Base-by-base conservation (phyloP, 2,113 vertebrate genomes). In the Euleptes europaea region DNA sequence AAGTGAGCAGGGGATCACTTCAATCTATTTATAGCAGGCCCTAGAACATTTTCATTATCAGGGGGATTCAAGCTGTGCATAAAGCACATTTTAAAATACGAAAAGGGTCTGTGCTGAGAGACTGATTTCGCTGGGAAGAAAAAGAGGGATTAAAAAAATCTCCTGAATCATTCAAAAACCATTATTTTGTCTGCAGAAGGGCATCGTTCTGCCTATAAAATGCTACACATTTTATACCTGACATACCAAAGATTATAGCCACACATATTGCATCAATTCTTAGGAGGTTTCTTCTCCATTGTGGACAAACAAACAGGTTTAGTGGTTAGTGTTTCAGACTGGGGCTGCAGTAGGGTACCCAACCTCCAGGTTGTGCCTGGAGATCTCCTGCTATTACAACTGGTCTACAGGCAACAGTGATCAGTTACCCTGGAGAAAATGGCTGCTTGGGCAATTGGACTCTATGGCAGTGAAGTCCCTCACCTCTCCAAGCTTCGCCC, bases 21-120 rank as follows among this genome's bases (percentile, higher is more conserved):
- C 85, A 82, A 89, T 90, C 88, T 90, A 71, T 91, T 92, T 91
- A 82, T 92, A 81, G 47, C n/a, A 88, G 78, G 40, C 12, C 23
- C 47, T 85, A 4, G 3, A 78, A 82, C 73, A 88, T 76, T 94
- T 88, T 74, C 57, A 81, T 91, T 91, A 83, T 86, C 81, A 66
- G 21, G 5, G 47, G 70, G 86, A 89, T 92, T 92, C 82, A 81
- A 63, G 21, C 78, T 72, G 88, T 54, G 38, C 44, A 88, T 90
- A 69, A 79, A 86, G 92, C 89, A 54, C 82, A 79, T 93, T 89
- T 82, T 80, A 71, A 33, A 65, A 71, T 83, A 11, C 75, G 49
- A 63, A 9, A 73, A 89, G 66, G 23, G 35, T 79, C 63, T 86
- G 19, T n/a, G 23, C 60, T 60, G 8, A 71, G 1, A 87, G 35